phyloP scores from a whole-genome alignment of 2,888 invertebrate species.

The Xestia ashworthii region DNA sequence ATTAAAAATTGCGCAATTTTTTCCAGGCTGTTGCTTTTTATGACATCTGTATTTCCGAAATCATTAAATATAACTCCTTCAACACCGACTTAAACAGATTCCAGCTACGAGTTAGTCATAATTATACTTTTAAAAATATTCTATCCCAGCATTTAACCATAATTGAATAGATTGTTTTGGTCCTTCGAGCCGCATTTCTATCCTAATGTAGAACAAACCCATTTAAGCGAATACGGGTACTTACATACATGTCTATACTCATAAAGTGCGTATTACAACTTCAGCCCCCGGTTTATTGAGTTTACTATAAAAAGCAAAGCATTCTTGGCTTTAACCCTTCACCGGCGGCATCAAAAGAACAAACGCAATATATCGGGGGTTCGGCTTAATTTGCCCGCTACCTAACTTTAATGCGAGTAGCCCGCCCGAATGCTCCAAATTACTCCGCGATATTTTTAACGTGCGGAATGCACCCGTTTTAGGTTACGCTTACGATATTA shows the following conservation, averaged over 20 bases:
- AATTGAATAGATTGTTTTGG: background rate
- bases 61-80: background rate
- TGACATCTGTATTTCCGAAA: constrained; percentile 2
- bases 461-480: constrained; percentile 88
- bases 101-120: background rate
- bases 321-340: constrained; percentile 91
- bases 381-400: constrained; percentile 88
- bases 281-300: constrained; percentile 81
- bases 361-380: constrained; percentile 90
- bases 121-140: background rate
- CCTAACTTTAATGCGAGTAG: constrained; percentile 88
- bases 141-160: too few relatives aligned
- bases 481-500: constrained; percentile 87
- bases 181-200: background rate
- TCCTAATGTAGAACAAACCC: background rate
- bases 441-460: constrained; percentile 90
- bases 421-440: constrained; percentile 88
- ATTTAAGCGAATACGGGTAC: background rate
- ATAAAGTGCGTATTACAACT: constrained; percentile 40
- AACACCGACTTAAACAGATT: too few relatives aligned
- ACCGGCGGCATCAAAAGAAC: constrained; percentile 89
- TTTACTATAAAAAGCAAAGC: constrained; percentile 90
- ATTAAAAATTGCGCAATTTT: constrained; percentile 41
- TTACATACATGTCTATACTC: background rate
- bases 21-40: constrained; percentile 18